These are phyloP conservation scores for Allacma fusca DNA, from an alignment of 2,888 invertebrate genomes.

Conservation along the genomic window DNA sequence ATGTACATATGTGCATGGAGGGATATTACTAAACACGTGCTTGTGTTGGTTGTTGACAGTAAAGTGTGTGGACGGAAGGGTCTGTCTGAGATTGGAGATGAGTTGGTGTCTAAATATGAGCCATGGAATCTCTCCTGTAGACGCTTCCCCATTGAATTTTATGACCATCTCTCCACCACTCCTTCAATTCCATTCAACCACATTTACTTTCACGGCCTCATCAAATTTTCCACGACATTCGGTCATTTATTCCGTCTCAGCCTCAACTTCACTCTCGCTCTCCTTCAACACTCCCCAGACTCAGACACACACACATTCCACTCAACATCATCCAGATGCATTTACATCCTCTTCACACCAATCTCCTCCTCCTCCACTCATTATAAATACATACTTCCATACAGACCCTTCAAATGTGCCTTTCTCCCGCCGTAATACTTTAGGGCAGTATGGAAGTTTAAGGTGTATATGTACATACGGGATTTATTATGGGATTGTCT, in stretches of 20 bases:
- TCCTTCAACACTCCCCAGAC: background rate
- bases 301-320: no score
- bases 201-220: slow-evolving; percentile 18
- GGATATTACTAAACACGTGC: background rate
- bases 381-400: no score
- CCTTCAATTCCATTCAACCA: slow-evolving; percentile 5
- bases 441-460: no score
- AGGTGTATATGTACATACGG: no score
- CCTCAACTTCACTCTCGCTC: background rate
- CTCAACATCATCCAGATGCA: no score
- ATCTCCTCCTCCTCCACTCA: no score
- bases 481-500: no score
- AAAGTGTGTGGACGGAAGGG: background rate
- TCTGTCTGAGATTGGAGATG: background rate
- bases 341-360: no score
- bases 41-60: background rate
- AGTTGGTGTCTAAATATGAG: slow-evolving; percentile 21
- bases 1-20: background rate
- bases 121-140: background rate
- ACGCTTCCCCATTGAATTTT: slow-evolving; percentile 5
- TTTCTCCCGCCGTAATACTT: no score
- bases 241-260: background rate
- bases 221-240: slow-evolving; percentile 22
- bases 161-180: background rate
- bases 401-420: no score